Evolutionary conservation across 2,888 invertebrate species (phyloP).

Genomic region (Copidosoma aretas): DNA sequence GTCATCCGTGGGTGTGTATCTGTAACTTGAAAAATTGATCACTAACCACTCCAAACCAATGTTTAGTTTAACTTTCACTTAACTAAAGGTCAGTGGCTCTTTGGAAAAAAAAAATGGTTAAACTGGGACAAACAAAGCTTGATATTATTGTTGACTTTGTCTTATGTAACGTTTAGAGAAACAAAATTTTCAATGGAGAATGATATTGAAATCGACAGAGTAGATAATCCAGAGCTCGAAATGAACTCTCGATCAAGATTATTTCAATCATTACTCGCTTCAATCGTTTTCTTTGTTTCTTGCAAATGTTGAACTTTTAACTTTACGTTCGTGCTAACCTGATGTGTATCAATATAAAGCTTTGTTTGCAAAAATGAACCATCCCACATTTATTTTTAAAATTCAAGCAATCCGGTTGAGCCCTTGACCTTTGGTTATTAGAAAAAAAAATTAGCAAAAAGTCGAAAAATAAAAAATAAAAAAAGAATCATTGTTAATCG

Average conservation of each 20-base stretch:
- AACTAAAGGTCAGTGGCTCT: conserved; percentile 20
- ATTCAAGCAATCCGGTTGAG: conserved; percentile 9
- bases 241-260: not conserved
- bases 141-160: not conserved
- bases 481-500: conserved; percentile 5
- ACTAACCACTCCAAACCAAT: conserved; percentile 13
- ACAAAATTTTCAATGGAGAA: not conserved
- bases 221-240: not conserved
- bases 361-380: not conserved
- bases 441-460: conserved; percentile 15
- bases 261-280: no score
- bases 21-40: conserved; percentile 48
- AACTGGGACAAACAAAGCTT: not conserved
- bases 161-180: not conserved
- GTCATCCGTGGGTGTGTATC: conserved; percentile 36
- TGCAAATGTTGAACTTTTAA: not conserved
- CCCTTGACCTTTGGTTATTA: conserved; percentile 18
- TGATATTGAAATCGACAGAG: not conserved
- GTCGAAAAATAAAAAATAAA: conserved; percentile 6
- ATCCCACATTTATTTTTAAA: not conserved
- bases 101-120: not conserved
- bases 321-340: conserved; percentile 26
- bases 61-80: conserved; percentile 13
- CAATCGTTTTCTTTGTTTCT: not conserved
- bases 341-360: not conserved